Base-by-base conservation (phyloP, 2,888 invertebrate genomes). In the Tetragonula carbonaria region DNA sequence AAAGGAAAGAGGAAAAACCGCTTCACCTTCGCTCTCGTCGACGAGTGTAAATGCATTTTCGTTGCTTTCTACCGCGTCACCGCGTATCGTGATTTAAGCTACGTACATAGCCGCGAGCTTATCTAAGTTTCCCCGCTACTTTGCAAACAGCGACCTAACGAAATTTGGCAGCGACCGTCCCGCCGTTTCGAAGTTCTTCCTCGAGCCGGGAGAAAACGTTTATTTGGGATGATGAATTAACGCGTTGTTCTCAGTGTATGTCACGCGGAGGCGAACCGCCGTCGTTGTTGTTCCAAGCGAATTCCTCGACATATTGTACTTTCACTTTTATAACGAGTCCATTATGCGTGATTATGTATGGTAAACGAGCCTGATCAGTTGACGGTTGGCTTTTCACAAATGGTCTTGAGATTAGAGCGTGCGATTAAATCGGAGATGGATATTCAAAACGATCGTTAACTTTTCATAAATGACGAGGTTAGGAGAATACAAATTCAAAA, bases 21-120 rank as follows among this genome's bases (percentile, higher is more conserved):
- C 13, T 18, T 62, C 83, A 74, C 83, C 77, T 80, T 84, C 80
- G 75, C 82, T 81, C 77, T 86, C 79, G 59, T 66, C 70, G 67
- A 66, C 72, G 68, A 81, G 77, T 59, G 74, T 63, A 74, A 80
- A 77, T 77, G 76, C 76, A 74, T 74, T 74, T 65, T 74, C 51
- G 65, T 50, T n/a, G 63, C 74, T 55, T 81, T 81, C 80, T 74
- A 65, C 45, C 80, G 81, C 59, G 76, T 66, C 76, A 71, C 62
- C 65, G 67, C 73, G 73, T 55, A 63, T 66, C 80, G 62, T 65
- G 82, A 86, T 82, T 77, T 75, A 82, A 86, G 57, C 51, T 51
- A 68, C 62, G 53, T 62, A 28, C 63, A 67, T 63, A 53, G 28
- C 38, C 63, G 50, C 68, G 21, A 63, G 53, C 67, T 62, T 71